phyloP scores from a whole-genome alignment of 2,888 invertebrate species.

The Coecobrya sp. region DNA sequence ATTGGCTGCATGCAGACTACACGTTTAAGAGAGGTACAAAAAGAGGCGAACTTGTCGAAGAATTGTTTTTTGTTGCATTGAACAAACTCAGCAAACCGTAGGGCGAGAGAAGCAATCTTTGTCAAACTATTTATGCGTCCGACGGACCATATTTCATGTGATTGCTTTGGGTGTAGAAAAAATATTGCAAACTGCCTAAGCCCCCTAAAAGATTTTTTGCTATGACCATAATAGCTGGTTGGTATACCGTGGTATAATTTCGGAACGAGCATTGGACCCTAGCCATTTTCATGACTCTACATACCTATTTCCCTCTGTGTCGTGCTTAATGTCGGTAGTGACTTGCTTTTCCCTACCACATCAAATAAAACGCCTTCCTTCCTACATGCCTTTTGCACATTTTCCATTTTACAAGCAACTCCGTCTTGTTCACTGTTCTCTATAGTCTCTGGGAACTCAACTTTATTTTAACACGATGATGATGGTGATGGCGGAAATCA shows the following conservation, averaged over 20 bases:
- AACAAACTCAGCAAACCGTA: not conserved
- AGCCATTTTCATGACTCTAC: conserved; percentile 29
- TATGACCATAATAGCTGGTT: not conserved
- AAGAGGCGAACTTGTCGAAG: not conserved
- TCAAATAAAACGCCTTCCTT: not conserved
- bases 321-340: not conserved
- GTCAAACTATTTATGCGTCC: not conserved
- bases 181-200: not conserved
- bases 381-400: not conserved
- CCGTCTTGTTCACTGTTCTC: too few species aligned
- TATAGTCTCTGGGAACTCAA: not conserved
- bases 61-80: conserved; percentile 41
- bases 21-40: not conserved
- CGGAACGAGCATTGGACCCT: conserved; percentile 21
- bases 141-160: conserved; percentile 33
- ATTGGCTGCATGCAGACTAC: not conserved
- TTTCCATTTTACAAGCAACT: not conserved
- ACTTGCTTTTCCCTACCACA: not conserved
- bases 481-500: not conserved
- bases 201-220: not conserved
- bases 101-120: not conserved
- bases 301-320: not conserved
- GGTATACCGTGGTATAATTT: not conserved
- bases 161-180: conserved; percentile 33
- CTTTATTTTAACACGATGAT: not conserved